A percentile compares a stretch with the other conserved stretches of the same genome.
phyloP scores from a whole-genome alignment of 2,797 vertebrate genomes.

The Oophaga sylvatica region DNA sequence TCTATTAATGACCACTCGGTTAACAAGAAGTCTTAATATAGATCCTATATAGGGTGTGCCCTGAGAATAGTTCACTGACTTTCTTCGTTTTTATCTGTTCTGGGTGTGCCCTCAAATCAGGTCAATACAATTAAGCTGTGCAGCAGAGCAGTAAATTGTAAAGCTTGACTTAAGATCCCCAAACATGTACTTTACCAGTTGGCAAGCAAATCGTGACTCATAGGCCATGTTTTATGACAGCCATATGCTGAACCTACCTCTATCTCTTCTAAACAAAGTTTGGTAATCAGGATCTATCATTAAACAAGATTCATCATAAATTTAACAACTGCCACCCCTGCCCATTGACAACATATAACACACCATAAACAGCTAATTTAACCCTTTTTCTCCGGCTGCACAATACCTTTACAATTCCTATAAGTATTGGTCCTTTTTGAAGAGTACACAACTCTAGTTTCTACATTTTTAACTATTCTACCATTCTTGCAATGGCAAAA shows the following conservation, averaged over 20 bases:
- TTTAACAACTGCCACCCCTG: slow-evolving; percentile 62
- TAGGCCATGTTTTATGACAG: slow-evolving; percentile 72
- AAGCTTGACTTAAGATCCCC: slow-evolving; percentile 56
- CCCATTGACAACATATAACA: slow-evolving; percentile 65
- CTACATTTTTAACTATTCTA: too few species aligned
- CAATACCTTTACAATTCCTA: too few species aligned
- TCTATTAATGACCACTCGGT: neutral
- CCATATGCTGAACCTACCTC: slow-evolving; percentile 74
- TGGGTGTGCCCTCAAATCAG: slow-evolving; percentile 56
- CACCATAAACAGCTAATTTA: slow-evolving; percentile 62
- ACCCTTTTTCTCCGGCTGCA: neutral
- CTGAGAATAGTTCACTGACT: slow-evolving; percentile 31
- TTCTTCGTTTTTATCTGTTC: slow-evolving; percentile 32
- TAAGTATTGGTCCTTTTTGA: too few species aligned
- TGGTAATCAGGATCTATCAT: slow-evolving; percentile 81
- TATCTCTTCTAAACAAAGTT: slow-evolving; percentile 64
- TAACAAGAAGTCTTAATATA: slow-evolving; percentile 16
- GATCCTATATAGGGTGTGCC: slow-evolving; percentile 33
- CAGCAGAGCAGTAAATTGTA: slow-evolving; percentile 41
- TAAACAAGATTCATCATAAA: slow-evolving; percentile 75
- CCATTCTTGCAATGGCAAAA: too few species aligned
- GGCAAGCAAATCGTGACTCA: slow-evolving; percentile 73
- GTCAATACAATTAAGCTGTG: slow-evolving; percentile 56
- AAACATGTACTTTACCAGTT: slow-evolving; percentile 70
- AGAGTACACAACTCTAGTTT: too few species aligned